These are phyloP conservation scores for Neomorphus geoffroyi DNA, from an alignment of 2,797 vertebrate genomes.

Conservation along the genomic window DNA sequence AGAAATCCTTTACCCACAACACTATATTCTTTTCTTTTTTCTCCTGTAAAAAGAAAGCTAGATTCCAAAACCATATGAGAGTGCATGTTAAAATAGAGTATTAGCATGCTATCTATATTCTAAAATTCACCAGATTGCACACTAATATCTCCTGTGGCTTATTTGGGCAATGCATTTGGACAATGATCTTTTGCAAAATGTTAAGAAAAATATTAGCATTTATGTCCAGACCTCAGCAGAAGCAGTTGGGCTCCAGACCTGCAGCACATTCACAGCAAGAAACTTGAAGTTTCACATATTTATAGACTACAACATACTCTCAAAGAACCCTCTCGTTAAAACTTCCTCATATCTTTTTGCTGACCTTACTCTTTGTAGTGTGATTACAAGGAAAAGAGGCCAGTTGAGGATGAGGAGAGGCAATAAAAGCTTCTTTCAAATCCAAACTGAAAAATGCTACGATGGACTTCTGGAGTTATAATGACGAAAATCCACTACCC, in stretches of 20 bases:
- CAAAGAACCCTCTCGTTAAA: constrained; percentile 9
- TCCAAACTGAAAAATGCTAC: background rate
- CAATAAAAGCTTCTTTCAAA: constrained; percentile 5
- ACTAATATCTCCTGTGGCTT: constrained; percentile 27
- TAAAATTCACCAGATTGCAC: constrained; percentile 34
- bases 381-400: background rate
- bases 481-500: background rate
- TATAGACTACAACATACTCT: background rate
- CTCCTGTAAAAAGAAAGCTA: background rate
- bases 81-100: background rate
- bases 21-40: background rate
- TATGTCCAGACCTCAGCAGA: constrained; percentile 3
- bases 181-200: background rate
- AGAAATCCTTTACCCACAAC: background rate
- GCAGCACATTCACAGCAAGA: background rate
- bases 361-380: constrained; percentile 2
- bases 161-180: constrained; percentile 32
- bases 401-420: background rate
- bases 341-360: background rate
- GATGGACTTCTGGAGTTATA: background rate
- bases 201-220: constrained; percentile 15
- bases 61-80: background rate
- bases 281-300: background rate
- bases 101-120: background rate
- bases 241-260: background rate